Evolutionary conservation across 1,140 invertebrate genomes (phyloP), one percentile per base, ranked within the genome.

Genomic region (Zaprionus taronus): DNA sequence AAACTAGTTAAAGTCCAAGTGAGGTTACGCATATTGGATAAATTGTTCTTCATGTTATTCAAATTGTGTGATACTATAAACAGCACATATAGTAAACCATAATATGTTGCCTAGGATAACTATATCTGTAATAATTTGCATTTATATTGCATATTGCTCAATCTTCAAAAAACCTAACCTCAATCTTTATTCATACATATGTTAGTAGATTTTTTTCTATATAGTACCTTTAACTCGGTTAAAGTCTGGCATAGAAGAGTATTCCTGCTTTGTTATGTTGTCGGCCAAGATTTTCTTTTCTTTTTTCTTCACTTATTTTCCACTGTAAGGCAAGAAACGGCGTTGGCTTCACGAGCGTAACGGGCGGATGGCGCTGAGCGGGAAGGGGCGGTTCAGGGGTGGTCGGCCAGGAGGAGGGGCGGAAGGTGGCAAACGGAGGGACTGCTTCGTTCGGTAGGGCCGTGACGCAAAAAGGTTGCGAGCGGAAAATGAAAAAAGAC

Each of bases 401-500:
- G 41, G 22, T 3, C n/a, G 31, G 17, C 9, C 15, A 31, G 20
- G 9, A 22, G 38, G 12, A 22, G n/a, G 15, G 41, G 41, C 15
- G 15, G 41, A 6, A 7, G 41, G n/a, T n/a, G n/a, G n/a, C 15
- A n/a, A 15, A 55, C 49, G 26, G 51, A 24, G 66, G 61, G 47
- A 53, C n/a, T 34, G 56, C 51, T 73, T 64, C 55, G 56, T 73
- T 64, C 55, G 44, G 69, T 51, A 72, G 63, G 51, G 71, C 58
- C 58, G 64, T 74, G 68, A 79, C 79, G 79, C 76, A 89, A 89
- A 89, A 89, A 89, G 85, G 84, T 89, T 90, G 81, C 84, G 81
- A 89, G 81, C 76, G 84, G 85, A 84, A 85, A 89, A 89, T 89
- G 81, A 84, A 89, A 89, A 87, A 89, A 89, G 75, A 89, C 85